These are phyloP conservation scores for Phoebastria nigripes DNA, from an alignment of 2,797 vertebrate species.

Conservation along the genomic window DNA sequence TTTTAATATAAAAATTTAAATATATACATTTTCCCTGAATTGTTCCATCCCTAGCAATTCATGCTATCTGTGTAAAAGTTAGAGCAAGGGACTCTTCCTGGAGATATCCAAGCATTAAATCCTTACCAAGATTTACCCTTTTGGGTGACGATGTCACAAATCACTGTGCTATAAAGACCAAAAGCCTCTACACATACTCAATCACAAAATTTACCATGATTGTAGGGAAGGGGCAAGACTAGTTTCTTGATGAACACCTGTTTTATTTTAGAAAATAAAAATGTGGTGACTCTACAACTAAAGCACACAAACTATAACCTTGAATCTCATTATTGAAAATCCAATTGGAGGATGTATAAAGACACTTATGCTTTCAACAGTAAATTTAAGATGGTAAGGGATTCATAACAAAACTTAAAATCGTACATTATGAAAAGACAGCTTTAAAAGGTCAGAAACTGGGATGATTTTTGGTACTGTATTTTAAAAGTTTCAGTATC, in stretches of 20 bases:
- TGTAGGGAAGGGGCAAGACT: not conserved
- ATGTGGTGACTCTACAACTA: not conserved
- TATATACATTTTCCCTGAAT: conserved; percentile 55
- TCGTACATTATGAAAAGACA: not conserved
- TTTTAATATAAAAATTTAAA: conserved; percentile 56
- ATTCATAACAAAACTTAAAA: not conserved
- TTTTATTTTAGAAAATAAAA: not conserved
- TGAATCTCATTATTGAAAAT: not conserved
- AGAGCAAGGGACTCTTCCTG: not conserved
- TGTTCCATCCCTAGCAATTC: not conserved
- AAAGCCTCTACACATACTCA: not conserved
- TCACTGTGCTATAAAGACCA: not conserved
- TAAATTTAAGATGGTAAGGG: not conserved
- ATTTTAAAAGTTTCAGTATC: conserved; percentile 21
- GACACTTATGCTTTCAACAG: not conserved
- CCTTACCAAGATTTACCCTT: not conserved
- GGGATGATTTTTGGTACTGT: conserved; percentile 18
- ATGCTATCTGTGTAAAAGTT: not conserved
- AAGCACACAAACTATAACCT: not conserved
- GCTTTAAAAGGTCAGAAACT: not conserved
- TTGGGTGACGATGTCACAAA: not conserved
- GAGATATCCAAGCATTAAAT: not conserved
- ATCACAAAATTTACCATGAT: not conserved
- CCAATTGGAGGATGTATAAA: not conserved
- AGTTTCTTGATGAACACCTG: not conserved